Base-by-base conservation (phyloP, 2,888 invertebrate species). In the Apamea monoglypha region DNA sequence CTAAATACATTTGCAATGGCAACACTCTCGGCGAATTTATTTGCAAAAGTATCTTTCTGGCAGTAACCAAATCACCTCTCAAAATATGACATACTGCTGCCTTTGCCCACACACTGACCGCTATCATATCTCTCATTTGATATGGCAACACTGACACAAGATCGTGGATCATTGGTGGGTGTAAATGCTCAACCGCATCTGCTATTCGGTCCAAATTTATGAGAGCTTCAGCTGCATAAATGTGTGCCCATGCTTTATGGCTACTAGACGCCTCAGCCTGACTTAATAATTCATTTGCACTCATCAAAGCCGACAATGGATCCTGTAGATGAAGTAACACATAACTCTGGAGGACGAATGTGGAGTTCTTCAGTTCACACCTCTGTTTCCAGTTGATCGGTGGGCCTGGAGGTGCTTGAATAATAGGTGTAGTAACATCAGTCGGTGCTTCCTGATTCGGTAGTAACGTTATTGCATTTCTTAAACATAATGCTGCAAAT, bases 171-270 rank as follows among this genome's bases (percentile, higher is more conserved):
- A 98, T 97, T 73, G 98, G 98, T 2, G 98, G 98, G 90, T 99
- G 98, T 73, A 99, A 96, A 94, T 98, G 98, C 79, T 98, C 98
- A 21, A 99, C 97, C 1, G 99, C 99, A 94, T 99, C 99, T 1
- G 97, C 96, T 86, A 99, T 98, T 95, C 98, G 97, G 92, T 99
- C 98, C 92, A 98, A 96, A 90, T 98, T 97, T 75, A 99, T 98
- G 21, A 99, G 96, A 47, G 99, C 98, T 95, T 99, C 99, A 0
- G 99, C 99, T 74, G 98, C 98, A 94, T 99, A 99, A 90, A 99
- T 97, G 94, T 99, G 98, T 0, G 98, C 99, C 90, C 99, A 97
- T 88, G 98, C 97, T 94, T 98, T 98, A 87, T 97, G 97, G 80
- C 94, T 93, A 84, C 94, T 96, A 2, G 95, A 95, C 0, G 94